Evolutionary conservation across 2,113 vertebrate genomes (phyloP).

Genomic region (Halichoeres trimaculatus): DNA sequence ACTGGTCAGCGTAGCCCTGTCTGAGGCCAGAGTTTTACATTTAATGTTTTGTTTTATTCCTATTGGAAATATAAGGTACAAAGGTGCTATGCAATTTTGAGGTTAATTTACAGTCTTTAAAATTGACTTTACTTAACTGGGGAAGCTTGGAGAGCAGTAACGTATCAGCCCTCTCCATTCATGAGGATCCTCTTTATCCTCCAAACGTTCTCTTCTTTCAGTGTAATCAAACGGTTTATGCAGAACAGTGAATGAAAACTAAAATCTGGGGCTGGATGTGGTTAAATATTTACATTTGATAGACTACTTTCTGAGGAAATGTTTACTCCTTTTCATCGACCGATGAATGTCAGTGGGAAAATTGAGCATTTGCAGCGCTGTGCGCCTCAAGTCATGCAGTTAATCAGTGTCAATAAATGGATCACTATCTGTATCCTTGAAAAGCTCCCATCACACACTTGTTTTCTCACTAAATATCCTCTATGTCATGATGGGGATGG

Average conservation of each 20-base stretch:
- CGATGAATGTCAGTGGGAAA: neutral
- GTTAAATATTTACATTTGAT: slow-evolving; percentile 8
- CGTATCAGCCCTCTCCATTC: neutral
- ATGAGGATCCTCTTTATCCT: slow-evolving; percentile 6
- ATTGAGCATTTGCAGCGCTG: neutral
- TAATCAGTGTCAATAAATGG: slow-evolving; percentile 1
- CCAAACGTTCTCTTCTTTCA: too few species aligned
- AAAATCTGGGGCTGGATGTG: neutral
- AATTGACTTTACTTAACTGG: neutral
- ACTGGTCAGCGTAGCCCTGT: too few species aligned
- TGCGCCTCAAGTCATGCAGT: slow-evolving; percentile 1
- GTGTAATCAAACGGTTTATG: neutral
- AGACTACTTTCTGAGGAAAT: neutral
- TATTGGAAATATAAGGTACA: too few species aligned
- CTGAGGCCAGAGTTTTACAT: too few species aligned
- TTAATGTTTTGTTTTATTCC: too few species aligned
- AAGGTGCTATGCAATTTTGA: neutral
- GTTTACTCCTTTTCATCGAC: neutral
- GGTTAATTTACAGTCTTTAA: neutral
- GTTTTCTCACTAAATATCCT: slow-evolving; percentile 3
- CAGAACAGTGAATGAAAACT: neutral
- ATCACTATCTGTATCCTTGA: neutral
- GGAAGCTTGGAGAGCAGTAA: neutral
- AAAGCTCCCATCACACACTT: slow-evolving; percentile 15
- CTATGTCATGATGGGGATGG: neutral